These are phyloP conservation scores for Cephalophus harveyi DNA, from an alignment of 2,113 vertebrate genomes.

Conservation along the genomic window DNA sequence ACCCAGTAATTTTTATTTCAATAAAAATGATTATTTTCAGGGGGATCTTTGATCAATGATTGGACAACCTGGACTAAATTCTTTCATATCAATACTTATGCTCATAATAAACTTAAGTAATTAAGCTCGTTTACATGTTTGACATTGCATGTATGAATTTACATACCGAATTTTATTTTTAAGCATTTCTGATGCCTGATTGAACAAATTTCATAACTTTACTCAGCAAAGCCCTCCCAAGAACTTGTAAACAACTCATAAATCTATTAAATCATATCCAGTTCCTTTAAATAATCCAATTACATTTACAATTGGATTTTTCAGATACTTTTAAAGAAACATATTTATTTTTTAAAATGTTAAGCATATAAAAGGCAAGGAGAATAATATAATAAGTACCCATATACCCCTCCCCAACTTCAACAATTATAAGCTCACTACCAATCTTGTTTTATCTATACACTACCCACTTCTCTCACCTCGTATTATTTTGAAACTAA, in stretches of 20 bases:
- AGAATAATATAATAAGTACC: not conserved
- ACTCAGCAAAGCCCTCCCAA: not conserved
- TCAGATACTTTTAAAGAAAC: not conserved
- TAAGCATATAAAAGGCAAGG: not conserved
- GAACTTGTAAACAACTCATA: not conserved
- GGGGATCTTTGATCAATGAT: not conserved
- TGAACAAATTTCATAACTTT: not conserved
- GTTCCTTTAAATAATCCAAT: not conserved
- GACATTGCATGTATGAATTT: not conserved
- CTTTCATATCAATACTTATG: not conserved
- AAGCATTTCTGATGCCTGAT: not conserved
- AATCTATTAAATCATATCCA: not conserved
- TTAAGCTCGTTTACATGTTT: not conserved
- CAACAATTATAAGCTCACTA: not conserved
- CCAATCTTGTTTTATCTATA: not conserved
- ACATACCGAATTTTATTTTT: not conserved
- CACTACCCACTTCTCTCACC: not conserved
- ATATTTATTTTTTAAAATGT: not conserved
- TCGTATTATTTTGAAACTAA: not conserved
- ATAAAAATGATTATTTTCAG: not conserved
- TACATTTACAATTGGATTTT: not conserved
- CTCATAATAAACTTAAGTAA: not conserved
- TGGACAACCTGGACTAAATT: not conserved
- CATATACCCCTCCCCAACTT: not conserved
- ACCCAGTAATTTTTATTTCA: conserved; percentile 21